These are phyloP conservation scores for Aphelinus atriplicis DNA, from an alignment of 1,140 invertebrate species.

Conservation along the genomic window DNA sequence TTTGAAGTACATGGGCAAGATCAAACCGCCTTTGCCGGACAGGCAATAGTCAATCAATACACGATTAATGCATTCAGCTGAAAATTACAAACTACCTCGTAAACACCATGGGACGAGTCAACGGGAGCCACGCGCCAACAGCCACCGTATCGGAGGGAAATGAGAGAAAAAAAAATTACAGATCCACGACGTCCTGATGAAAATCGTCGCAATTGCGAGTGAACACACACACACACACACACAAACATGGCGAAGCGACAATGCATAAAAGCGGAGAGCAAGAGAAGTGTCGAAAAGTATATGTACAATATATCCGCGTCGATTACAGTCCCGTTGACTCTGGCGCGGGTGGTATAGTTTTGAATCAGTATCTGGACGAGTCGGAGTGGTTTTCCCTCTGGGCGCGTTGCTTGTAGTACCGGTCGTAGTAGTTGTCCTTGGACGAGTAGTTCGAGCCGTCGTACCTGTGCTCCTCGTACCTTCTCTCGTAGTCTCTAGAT, in stretches of 20 bases:
- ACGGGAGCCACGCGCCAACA: constrained; percentile 41
- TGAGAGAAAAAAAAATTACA: not conserved
- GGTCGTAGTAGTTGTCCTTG: constrained; percentile 65
- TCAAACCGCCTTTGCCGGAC: constrained; percentile 3
- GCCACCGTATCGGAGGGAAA: too few relatives aligned
- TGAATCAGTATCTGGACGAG: constrained; percentile 58
- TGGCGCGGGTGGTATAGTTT: not conserved
- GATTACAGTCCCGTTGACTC: too few relatives aligned
- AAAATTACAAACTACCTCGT: constrained; percentile 3
- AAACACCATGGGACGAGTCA: constrained; percentile 41
- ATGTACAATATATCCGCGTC: too few relatives aligned
- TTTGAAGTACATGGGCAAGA: constrained; percentile 12
- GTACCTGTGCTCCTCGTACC: constrained; percentile 50
- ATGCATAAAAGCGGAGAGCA: too few relatives aligned
- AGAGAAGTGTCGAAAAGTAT: too few relatives aligned
- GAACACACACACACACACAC: not conserved
- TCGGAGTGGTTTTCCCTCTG: constrained; percentile 60
- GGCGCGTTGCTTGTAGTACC: constrained; percentile 63
- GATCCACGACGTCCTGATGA: not conserved
- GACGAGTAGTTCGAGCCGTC: constrained; percentile 53
- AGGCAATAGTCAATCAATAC: constrained; percentile 8
- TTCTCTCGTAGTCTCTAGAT: constrained; percentile 46
- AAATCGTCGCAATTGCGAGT: too few relatives aligned
- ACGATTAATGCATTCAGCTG: constrained; percentile 22
- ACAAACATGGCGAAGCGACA: not conserved